Evolutionary conservation across 2,113 vertebrate genomes (phyloP).

Genomic region (Leptobrachium leishanense): DNA sequence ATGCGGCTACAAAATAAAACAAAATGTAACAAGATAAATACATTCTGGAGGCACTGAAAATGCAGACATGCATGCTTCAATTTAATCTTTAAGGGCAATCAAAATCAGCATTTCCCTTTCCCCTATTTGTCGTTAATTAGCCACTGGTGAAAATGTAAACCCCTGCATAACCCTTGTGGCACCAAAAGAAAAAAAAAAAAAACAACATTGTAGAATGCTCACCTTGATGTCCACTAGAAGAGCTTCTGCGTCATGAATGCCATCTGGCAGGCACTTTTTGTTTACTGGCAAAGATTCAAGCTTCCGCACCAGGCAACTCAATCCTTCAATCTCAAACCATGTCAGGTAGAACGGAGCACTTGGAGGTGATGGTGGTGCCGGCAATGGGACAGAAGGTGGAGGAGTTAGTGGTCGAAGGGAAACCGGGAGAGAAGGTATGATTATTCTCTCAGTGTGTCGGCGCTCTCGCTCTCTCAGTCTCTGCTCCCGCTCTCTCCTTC

Average conservation of each 20-base stretch:
- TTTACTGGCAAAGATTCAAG: slow-evolving; percentile 87
- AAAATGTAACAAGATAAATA: too few species aligned
- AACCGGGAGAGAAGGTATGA: slow-evolving; percentile 4
- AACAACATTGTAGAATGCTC: slow-evolving; percentile 18
- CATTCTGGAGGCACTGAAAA: too few species aligned
- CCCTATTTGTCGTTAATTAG: too few species aligned
- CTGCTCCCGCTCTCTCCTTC: slow-evolving; percentile 61
- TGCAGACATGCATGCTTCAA: too few species aligned
- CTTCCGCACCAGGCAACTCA: slow-evolving; percentile 89
- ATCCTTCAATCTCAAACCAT: slow-evolving; percentile 88
- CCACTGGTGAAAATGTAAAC: background rate
- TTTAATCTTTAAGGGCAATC: too few species aligned
- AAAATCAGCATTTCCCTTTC: too few species aligned
- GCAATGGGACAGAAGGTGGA: slow-evolving; percentile 42
- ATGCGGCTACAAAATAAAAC: too few species aligned
- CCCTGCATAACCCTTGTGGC: too few species aligned
- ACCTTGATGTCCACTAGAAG: slow-evolving; percentile 88
- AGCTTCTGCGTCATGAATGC: slow-evolving; percentile 83
- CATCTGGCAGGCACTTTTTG: slow-evolving; percentile 91
- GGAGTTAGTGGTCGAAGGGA: slow-evolving; percentile 6
- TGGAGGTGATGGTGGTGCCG: slow-evolving; percentile 31
- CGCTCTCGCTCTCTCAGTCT: slow-evolving; percentile 47
- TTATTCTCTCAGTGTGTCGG: slow-evolving; percentile 48
- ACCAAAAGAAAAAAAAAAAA: too few species aligned
- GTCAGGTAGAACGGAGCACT: slow-evolving; percentile 67